Evolutionary conservation across 2,113 vertebrate genomes (phyloP).

Genomic region (Rhabdomys dilectus): DNA sequence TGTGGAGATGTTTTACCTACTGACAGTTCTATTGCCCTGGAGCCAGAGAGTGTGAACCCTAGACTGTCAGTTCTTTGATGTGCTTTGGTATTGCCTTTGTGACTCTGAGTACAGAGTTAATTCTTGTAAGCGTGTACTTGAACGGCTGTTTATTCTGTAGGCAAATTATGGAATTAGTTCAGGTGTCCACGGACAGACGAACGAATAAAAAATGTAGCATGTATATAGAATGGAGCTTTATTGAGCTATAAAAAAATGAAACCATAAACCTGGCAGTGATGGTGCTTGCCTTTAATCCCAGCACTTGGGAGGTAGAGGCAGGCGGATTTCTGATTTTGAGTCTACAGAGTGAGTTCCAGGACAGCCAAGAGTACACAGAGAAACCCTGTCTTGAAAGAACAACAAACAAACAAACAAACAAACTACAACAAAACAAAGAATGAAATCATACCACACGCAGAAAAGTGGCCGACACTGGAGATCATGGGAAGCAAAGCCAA

Average conservation of each 20-base stretch:
- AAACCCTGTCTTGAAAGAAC: background rate
- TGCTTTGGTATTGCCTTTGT: constrained; percentile 28
- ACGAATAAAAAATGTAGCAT: background rate
- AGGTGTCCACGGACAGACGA: background rate
- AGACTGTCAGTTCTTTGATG: background rate
- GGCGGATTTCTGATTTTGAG: background rate
- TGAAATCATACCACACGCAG: background rate
- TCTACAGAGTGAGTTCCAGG: background rate
- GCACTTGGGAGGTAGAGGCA: background rate
- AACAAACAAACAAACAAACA: background rate
- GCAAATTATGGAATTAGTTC: background rate
- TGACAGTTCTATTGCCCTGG: constrained; percentile 1
- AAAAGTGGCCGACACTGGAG: background rate
- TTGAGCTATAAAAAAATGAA: background rate
- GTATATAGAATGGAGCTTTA: background rate
- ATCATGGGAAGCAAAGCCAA: background rate
- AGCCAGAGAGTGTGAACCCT: background rate
- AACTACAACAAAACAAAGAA: background rate
- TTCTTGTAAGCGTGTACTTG: background rate
- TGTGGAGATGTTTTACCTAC: constrained; percentile 3
- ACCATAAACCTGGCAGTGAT: background rate
- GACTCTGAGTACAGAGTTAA: background rate
- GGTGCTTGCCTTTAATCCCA: background rate
- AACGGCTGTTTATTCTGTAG: background rate
- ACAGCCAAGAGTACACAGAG: background rate